Percentiles rank a stretch among this genome's conserved stretches.
Evolutionary conservation across 2,113 vertebrate genomes (phyloP).

Genomic region (Nannobrachium achirus): DNA sequence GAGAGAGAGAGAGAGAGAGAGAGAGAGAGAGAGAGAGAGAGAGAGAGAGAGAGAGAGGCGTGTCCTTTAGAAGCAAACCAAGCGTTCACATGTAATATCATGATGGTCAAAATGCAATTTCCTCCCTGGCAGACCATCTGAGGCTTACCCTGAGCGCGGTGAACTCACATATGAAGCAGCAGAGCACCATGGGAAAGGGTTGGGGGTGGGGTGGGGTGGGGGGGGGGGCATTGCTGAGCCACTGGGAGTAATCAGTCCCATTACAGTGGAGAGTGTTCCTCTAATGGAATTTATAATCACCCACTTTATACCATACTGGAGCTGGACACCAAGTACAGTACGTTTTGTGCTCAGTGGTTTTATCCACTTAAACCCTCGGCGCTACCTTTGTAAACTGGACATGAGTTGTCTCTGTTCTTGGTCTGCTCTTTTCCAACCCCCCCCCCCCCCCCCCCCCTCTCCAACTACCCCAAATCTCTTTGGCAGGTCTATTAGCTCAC

Average conservation of each 20-base stretch:
- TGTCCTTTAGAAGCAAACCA: slow-evolving; percentile 45
- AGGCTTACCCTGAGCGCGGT: slow-evolving; percentile 48
- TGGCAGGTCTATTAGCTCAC: too few relatives aligned
- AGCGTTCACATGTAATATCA: slow-evolving; percentile 52
- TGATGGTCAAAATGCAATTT: slow-evolving; percentile 52
- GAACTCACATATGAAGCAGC: slow-evolving; percentile 53
- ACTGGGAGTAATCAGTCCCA: slow-evolving; percentile 43
- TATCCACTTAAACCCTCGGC: too few relatives aligned
- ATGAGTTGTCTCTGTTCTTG: too few relatives aligned
- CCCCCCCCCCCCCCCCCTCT: too few relatives aligned
- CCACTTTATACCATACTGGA: slow-evolving; percentile 13
- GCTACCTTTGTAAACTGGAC: too few relatives aligned
- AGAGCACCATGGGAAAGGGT: slow-evolving; percentile 31
- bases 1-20: background rate
- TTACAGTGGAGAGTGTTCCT: slow-evolving; percentile 33
- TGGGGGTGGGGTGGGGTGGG: slow-evolving; percentile 17
- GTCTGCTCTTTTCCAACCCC: too few relatives aligned
- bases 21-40: background rate
- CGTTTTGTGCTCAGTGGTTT: background rate
- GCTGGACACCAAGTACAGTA: background rate
- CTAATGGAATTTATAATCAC: slow-evolving; percentile 54
- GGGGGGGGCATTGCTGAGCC: slow-evolving; percentile 14
- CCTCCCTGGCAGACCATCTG: slow-evolving; percentile 42
- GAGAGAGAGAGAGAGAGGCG: slow-evolving; percentile 17
- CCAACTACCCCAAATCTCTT: too few relatives aligned